Conservation (phyloP, 1,140 invertebrate species). For the Babylonia areolata region DNA sequence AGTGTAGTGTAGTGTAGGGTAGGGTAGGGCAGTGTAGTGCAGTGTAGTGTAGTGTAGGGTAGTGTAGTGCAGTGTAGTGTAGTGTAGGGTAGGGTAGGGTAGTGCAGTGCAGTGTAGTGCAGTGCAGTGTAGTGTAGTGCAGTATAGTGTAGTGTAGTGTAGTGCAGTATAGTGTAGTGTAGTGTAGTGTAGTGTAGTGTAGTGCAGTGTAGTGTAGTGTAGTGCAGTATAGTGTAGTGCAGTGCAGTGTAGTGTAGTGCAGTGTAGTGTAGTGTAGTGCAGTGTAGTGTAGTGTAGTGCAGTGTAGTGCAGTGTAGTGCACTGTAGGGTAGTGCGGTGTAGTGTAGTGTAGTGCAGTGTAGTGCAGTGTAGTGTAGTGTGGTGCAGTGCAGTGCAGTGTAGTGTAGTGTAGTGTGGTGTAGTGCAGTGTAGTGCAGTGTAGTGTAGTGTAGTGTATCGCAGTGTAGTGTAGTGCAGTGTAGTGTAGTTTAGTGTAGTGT, state of each 20-base stretch:
- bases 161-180: no score
- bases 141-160: slow-evolving; percentile 11
- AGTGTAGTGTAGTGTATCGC: neutral
- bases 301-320: slow-evolving; percentile 34
- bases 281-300: slow-evolving; percentile 30
- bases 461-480: neutral
- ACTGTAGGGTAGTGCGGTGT: slow-evolving; percentile 31
- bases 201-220: no score
- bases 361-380: slow-evolving; percentile 31
- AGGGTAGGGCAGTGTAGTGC: no score
- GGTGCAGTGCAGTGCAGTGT: slow-evolving; percentile 30
- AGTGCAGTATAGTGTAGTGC: no score
- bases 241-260: slow-evolving; percentile 25
- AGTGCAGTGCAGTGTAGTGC: neutral
- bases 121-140: slow-evolving; percentile 24
- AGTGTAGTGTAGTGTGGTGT: slow-evolving; percentile 35
- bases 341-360: slow-evolving; percentile 38
- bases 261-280: slow-evolving; percentile 35
- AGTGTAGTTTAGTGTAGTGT: no score
- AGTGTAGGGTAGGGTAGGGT: neutral
- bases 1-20: no score
- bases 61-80: no score
- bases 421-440: slow-evolving; percentile 22
- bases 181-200: no score
- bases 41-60: no score